Evolutionary conservation across 2,113 vertebrate species (phyloP), one percentile per base, ranked within the genome.

Genomic region (Nothocercus nigrocapillus): DNA sequence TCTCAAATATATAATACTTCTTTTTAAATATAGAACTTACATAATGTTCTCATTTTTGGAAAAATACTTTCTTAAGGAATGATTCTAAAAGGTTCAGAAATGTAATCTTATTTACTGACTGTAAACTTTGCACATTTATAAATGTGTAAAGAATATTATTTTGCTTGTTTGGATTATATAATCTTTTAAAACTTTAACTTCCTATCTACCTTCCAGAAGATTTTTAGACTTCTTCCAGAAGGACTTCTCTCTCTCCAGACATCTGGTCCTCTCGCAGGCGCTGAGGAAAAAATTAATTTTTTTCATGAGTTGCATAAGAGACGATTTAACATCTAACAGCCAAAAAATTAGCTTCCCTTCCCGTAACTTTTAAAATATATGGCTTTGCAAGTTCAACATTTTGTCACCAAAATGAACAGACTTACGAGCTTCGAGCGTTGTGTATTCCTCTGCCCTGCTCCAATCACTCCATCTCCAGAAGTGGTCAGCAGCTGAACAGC

Each of bases 391-490:
- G 27, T 56, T 59, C 24, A 77, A 24, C 11, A 68, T n/a, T 62
- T 74, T 74, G 36, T 30, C 20, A 82, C 13, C 14, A 56, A 85
- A 40, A 11, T 63, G 54, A 25, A 67, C 5, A n/a, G 76, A 97
- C 97, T 97, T 92, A 98, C 98, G 92, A 42, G 97, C 98, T 96
- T 98, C 96, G 45, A 75, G 20, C 6, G 98, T 98, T 61, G 84
- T 88, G 36, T 97, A 90, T 1, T 92, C 90, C 44, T 89, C 69
- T 68, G 9, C 40, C 51, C n/a, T 90, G 83, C 97, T 98, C 98
- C 98, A 98, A 53, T 85, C 92, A 90, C 98, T 98, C 98, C 98
- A 98, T 62, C 85, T 98, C 98, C 98, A 98, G 87, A 98, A 98
- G 61, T 95, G 92, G 38, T 98, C 95, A 86, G 96, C 38, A 82